phyloP scores from a whole-genome alignment of 2,888 invertebrate genomes.

The Chymomyza amoena region DNA sequence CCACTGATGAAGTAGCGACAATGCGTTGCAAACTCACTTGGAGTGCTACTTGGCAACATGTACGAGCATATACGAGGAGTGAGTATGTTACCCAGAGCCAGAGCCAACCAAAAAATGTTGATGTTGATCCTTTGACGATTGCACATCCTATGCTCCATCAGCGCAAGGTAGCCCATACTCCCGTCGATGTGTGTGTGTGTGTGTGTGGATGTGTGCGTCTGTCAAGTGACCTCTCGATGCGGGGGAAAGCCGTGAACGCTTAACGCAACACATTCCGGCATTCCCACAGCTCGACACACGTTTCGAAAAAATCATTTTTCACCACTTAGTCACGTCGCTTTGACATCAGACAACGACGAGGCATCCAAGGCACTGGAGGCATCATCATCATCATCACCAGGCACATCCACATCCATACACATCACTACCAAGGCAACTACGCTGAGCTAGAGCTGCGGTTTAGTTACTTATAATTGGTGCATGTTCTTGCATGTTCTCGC shows the following conservation, averaged over 20 bases:
- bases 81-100: slow-evolving; percentile 7
- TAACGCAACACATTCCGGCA: slow-evolving; percentile 35
- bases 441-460: slow-evolving; percentile 60
- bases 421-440: slow-evolving; percentile 48
- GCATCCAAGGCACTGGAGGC: not conserved
- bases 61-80: slow-evolving; percentile 8
- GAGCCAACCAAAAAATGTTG: slow-evolving; percentile 41
- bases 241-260: slow-evolving; percentile 50
- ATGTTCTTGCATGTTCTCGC: slow-evolving; percentile 56
- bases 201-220: not conserved
- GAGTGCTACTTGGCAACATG: slow-evolving; percentile 56
- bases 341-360: slow-evolving; percentile 38
- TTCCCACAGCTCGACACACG: slow-evolving; percentile 44
- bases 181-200: not conserved
- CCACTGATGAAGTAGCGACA: slow-evolving; percentile 74
- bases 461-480: slow-evolving; percentile 68
- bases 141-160: slow-evolving; percentile 25
- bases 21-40: slow-evolving; percentile 69
- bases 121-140: slow-evolving; percentile 70
- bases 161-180: not conserved
- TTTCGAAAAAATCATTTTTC: slow-evolving; percentile 71
- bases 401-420: not conserved
- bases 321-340: slow-evolving; percentile 71
- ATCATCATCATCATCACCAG: not conserved
- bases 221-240: slow-evolving; percentile 65